Conservation (phyloP, 2,113 vertebrate species). For the Hiodon alosoides region DNA sequence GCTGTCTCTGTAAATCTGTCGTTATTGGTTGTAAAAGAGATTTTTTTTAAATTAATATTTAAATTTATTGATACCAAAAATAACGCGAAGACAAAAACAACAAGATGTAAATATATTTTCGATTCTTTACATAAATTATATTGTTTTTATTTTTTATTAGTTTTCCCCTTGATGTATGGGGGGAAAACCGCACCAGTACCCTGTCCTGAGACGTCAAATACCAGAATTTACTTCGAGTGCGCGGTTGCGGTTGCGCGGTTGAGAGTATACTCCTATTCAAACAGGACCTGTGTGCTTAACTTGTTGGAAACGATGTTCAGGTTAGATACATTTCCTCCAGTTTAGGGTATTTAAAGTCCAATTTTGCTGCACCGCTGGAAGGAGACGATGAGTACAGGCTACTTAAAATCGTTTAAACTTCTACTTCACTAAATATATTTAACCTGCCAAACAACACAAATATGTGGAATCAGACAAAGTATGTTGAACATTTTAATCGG, state of each 20-base stretch:
- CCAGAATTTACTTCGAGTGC: conserved; percentile 66
- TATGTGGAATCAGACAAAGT: no score
- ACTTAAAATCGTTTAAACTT: no score
- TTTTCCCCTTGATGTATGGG: background rate
- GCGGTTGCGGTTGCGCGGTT: conserved; percentile 47
- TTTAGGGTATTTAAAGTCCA: no score
- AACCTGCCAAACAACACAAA: no score
- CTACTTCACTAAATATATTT: no score
- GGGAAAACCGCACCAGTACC: conserved; percentile 53
- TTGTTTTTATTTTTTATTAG: background rate
- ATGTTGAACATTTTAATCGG: no score
- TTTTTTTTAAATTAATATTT: background rate
- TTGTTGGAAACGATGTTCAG: conserved; percentile 79
- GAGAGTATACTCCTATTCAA: conserved; percentile 60
- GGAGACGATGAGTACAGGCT: no score
- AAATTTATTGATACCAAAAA: background rate
- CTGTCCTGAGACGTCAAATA: conserved; percentile 73
- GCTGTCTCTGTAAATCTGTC: no score
- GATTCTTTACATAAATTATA: no score
- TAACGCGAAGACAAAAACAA: background rate
- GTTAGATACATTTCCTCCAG: conserved; percentile 21
- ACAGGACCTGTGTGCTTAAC: conserved; percentile 65
- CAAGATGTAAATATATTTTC: background rate
- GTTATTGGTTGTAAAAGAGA: no score
- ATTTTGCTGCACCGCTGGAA: background rate